These are phyloP conservation scores for Podarcis muralis DNA, from an alignment of 2,113 vertebrate genomes.

Conservation along the genomic window DNA sequence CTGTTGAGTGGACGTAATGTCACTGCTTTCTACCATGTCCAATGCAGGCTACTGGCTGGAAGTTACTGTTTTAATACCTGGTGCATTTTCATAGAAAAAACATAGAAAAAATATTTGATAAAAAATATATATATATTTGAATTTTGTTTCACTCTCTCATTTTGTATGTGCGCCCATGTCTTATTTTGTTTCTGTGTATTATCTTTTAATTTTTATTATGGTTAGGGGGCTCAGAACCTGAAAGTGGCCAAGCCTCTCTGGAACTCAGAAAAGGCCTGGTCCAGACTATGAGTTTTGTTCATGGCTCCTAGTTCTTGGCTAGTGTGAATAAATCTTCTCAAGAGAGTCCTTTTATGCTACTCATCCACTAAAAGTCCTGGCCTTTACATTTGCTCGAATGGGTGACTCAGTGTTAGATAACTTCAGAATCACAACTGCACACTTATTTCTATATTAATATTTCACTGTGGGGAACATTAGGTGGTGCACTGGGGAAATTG, in stretches of 20 bases:
- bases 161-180: too few species aligned
- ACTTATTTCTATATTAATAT: background rate
- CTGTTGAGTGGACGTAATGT: conserved; percentile 3
- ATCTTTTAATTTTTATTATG: too few species aligned
- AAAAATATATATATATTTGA: too few species aligned
- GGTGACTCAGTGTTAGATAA: background rate
- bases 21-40: background rate
- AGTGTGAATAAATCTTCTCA: background rate
- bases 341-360: background rate
- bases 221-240: too few species aligned
- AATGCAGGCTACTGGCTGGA: background rate
- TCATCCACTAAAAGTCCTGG: background rate
- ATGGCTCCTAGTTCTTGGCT: too few species aligned
- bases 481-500: background rate
- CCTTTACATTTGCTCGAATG: background rate
- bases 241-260: too few species aligned
- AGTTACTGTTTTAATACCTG: background rate
- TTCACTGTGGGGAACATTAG: background rate
- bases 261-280: too few species aligned
- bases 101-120: too few species aligned
- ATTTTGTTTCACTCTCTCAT: too few species aligned
- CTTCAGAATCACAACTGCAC: background rate
- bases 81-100: too few species aligned
- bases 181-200: too few species aligned
- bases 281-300: too few species aligned